Conservation (phyloP, 2,888 invertebrate genomes). For the Cephus pygmeus region DNA sequence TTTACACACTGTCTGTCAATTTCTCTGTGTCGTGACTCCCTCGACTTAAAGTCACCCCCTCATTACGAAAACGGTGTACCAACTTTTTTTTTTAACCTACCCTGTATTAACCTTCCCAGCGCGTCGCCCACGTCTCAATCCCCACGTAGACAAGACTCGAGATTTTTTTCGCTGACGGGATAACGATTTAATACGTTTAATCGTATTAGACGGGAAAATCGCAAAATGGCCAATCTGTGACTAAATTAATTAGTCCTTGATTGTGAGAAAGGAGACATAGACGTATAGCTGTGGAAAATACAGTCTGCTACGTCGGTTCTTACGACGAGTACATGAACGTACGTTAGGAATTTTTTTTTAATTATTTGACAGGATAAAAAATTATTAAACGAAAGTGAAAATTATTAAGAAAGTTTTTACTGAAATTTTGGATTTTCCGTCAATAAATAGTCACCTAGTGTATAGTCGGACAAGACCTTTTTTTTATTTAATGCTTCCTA, state of each 20-base stretch:
- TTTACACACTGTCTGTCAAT: background rate
- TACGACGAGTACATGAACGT: background rate
- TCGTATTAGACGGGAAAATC: conserved; percentile 40
- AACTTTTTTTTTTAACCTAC: conserved; percentile 18
- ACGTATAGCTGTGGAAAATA: background rate
- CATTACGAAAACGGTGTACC: conserved; percentile 19
- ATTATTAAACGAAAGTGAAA: background rate
- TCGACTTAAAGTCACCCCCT: conserved; percentile 15
- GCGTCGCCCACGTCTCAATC: conserved; percentile 5
- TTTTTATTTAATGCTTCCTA: background rate
- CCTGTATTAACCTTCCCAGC: conserved; percentile 1
- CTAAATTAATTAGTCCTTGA: conserved; percentile 35
- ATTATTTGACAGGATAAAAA: background rate
- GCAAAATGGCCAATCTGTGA: conserved; percentile 47
- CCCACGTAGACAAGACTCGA: conserved; percentile 17
- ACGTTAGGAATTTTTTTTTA: background rate
- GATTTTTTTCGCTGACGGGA: conserved; percentile 53
- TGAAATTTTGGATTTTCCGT: background rate
- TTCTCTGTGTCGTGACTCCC: conserved; percentile 13
- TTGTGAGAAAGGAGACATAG: conserved; percentile 7
- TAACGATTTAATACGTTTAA: conserved; percentile 47
- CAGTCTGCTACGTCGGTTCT: background rate
- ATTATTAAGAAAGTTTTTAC: conserved; percentile 8
- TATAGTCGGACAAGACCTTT: background rate
- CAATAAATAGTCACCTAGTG: background rate